Conservation (phyloP, 1,140 invertebrate genomes). For the Holcopasites calliopsidis region DNA sequence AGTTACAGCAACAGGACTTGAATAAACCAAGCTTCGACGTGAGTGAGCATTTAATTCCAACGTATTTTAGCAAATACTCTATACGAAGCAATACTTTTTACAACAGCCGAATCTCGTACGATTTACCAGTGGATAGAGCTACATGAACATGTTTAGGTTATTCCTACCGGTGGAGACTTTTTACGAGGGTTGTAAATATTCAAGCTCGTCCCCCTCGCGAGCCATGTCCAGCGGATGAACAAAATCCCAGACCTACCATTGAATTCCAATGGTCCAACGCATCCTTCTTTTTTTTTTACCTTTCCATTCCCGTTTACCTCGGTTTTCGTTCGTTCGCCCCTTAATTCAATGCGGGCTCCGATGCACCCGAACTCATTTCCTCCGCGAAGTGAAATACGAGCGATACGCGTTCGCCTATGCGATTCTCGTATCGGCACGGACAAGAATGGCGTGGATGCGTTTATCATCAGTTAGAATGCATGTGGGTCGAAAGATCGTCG, state of each 20-base stretch:
- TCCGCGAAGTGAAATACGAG: constrained; percentile 7
- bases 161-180: neutral
- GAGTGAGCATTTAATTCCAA: too few relatives aligned
- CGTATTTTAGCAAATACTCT: too few relatives aligned
- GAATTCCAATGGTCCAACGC: neutral
- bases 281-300: neutral
- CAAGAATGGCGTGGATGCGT: neutral
- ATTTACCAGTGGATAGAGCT: neutral
- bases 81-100: neutral
- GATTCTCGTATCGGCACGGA: neutral
- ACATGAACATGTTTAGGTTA: neutral
- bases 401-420: neutral
- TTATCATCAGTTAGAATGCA: constrained; percentile 4
- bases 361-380: constrained; percentile 22
- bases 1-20: too few relatives aligned
- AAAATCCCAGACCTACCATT: neutral
- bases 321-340: neutral
- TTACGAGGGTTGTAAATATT: constrained; percentile 13
- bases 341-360: constrained; percentile 18
- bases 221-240: neutral
- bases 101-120: neutral
- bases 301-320: too few relatives aligned
- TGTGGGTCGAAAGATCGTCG: neutral
- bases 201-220: neutral
- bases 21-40: too few relatives aligned